Conservation (phyloP, 1,140 invertebrate species). For the Melanaphis sacchari region DNA sequence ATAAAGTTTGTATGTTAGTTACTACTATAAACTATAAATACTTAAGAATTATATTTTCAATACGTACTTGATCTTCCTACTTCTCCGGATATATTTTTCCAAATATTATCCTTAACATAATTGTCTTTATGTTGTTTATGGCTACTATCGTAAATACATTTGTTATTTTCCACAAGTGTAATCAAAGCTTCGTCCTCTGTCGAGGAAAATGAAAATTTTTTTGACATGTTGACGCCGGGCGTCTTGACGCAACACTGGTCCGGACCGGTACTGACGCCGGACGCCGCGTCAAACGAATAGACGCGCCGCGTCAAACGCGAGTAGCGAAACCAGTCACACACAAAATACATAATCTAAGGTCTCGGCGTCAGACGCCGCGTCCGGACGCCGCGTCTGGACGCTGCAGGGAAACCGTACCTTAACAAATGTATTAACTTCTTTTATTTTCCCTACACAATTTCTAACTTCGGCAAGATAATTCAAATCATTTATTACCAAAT, state of each 20-base stretch:
- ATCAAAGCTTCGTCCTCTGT: background rate
- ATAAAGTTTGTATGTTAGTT: background rate
- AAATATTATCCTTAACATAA: background rate
- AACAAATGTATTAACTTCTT: background rate
- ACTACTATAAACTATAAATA: conserved; percentile 8
- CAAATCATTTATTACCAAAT: conserved; percentile 59
- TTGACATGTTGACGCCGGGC: background rate
- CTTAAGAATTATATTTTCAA: background rate
- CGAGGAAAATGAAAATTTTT: background rate
- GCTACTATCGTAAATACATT: background rate
- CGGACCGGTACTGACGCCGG: conserved; percentile 1
- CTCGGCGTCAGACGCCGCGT: conserved; percentile 17
- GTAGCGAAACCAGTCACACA: background rate
- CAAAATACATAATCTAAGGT: conserved; percentile 32
- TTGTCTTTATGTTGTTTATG: background rate
- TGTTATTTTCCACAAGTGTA: background rate
- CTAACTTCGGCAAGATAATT: background rate
- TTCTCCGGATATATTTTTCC: conserved; percentile 19
- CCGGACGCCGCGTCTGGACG: background rate
- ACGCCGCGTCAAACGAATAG: background rate
- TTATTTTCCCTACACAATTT: background rate
- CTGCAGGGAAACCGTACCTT: conserved; percentile 37
- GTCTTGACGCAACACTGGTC: background rate
- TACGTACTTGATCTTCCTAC: conserved; percentile 25
- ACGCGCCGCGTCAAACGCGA: conserved; percentile 9